Percentiles rank a stretch among this genome's conserved stretches.
These are phyloP conservation scores for Scelioninae gen. 1 DNA, from an alignment of 2,888 invertebrate species.

Conservation along the genomic window DNA sequence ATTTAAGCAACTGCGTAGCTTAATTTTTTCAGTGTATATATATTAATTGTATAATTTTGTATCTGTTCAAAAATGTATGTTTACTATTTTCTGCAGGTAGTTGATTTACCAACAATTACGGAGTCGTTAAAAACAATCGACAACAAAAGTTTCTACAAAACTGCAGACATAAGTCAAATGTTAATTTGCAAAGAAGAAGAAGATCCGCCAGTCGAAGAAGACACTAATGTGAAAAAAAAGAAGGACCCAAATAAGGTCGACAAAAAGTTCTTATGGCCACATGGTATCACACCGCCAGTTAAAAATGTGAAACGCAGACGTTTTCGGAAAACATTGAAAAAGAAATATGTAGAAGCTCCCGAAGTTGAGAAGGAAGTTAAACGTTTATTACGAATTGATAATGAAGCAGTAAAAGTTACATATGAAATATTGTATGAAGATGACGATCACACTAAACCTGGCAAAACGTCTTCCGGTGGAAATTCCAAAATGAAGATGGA, in stretches of 20 bases:
- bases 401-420: constrained; percentile 94
- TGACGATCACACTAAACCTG: constrained; percentile 86
- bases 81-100: too few relatives aligned
- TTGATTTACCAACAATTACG: constrained; percentile 95
- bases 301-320: constrained; percentile 97
- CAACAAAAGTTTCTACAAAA: constrained; percentile 98
- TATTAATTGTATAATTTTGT: too few relatives aligned
- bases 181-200: constrained; percentile 94
- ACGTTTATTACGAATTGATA: constrained; percentile 94
- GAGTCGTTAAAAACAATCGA: constrained; percentile 98
- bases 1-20: too few relatives aligned
- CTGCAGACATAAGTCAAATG: constrained; percentile 97
- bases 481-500: constrained; percentile 81
- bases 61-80: too few relatives aligned
- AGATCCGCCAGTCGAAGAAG: constrained; percentile 91
- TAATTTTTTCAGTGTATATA: too few relatives aligned
- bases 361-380: constrained; percentile 99
- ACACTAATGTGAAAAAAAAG: constrained; percentile 91
- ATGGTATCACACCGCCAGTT: constrained; percentile 97
- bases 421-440: constrained; percentile 96
- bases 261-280: constrained; percentile 96
- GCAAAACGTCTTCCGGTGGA: constrained; percentile 82
- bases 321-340: constrained; percentile 97
- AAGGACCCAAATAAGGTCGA: constrained; percentile 94
- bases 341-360: constrained; percentile 98